phyloP scores from a whole-genome alignment of 2,888 invertebrate species.

The Cheilosia variabilis region DNA sequence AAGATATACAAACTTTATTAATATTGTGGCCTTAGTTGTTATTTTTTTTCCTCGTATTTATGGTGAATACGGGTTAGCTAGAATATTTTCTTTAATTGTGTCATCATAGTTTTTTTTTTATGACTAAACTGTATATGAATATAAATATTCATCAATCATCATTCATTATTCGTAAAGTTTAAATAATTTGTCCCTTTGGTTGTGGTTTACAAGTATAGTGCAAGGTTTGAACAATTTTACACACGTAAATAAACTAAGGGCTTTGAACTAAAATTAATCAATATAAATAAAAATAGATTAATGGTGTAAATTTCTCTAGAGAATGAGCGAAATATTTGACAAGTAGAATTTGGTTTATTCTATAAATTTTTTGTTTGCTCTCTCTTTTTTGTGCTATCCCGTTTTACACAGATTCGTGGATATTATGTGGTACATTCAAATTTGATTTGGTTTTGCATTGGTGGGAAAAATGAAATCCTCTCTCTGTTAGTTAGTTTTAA shows the following conservation, averaged over 20 bases:
- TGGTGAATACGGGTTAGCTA: constrained; percentile 67
- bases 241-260: constrained; percentile 26
- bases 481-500: not conserved
- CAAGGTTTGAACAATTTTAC: constrained; percentile 30
- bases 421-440: not conserved
- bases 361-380: constrained; percentile 7
- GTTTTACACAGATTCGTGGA: constrained; percentile 33
- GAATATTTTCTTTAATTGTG: constrained; percentile 41
- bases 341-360: constrained; percentile 24
- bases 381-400: constrained; percentile 31
- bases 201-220: constrained; percentile 58
- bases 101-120: constrained; percentile 39
- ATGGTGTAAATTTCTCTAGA: constrained; percentile 41
- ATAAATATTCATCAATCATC: constrained; percentile 51
- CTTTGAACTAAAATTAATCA: constrained; percentile 3
- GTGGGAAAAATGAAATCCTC: not conserved
- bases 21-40: constrained; percentile 66
- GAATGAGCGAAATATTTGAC: constrained; percentile 49
- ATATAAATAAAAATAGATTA: constrained; percentile 16
- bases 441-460: constrained; percentile 52
- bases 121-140: constrained; percentile 60
- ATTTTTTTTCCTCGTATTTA: constrained; percentile 49
- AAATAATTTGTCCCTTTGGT: constrained; percentile 52
- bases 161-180: constrained; percentile 39
- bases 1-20: constrained; percentile 22